Evolutionary conservation across 2,113 vertebrate species (phyloP).

Genomic region (Muntiacus reevesi): DNA sequence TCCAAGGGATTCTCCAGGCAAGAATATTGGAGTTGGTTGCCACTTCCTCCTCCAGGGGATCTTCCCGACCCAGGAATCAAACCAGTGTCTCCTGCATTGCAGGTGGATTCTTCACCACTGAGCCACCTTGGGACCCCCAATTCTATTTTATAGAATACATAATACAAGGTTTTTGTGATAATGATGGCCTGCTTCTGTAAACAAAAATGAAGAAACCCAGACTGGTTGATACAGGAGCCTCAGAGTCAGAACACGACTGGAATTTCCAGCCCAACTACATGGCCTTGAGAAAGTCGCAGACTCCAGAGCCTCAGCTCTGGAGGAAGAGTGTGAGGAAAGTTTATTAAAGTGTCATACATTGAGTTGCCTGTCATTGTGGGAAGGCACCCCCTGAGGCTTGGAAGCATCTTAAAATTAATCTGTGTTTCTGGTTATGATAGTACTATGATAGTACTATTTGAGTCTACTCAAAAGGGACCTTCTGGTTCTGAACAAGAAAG

Average conservation of each 20-base stretch:
- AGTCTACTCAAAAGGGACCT: neutral
- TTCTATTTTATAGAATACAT: neutral
- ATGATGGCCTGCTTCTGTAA: neutral
- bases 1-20: neutral
- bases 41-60: neutral
- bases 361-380: neutral
- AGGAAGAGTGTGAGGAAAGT: neutral
- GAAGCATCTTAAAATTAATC: neutral
- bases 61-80: neutral
- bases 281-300: neutral
- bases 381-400: neutral
- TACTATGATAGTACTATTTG: too few species aligned
- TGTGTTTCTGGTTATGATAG: neutral
- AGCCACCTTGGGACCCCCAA: neutral
- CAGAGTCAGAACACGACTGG: neutral
- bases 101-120: neutral
- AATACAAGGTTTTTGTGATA: neutral
- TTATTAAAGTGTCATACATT: neutral
- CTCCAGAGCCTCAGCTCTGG: neutral
- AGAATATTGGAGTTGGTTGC: neutral
- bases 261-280: neutral
- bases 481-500: neutral
- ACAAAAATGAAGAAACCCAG: neutral
- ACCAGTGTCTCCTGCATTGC: neutral
- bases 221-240: neutral